Evolutionary conservation across 37 sponge, comb jelly and placozoan genomes (phyloP).

Genomic region (Beroe ovata): DNA sequence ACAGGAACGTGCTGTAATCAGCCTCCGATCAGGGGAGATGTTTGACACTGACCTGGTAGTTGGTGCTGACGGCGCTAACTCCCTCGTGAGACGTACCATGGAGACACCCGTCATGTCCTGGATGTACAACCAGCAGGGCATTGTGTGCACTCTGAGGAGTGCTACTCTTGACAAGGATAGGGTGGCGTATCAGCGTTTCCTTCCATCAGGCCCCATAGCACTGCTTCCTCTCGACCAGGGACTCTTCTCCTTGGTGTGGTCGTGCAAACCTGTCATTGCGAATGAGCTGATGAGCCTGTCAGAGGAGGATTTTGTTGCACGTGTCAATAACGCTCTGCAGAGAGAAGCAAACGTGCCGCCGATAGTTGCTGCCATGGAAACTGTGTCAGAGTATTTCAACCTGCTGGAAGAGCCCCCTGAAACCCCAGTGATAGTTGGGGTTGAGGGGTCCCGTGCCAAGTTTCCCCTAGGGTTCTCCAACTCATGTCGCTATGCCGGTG

Average conservation of each 20-base stretch:
- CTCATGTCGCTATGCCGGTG: conserved; percentile 70
- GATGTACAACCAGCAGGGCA: conserved; percentile 77
- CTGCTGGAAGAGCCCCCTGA: conserved; percentile 63
- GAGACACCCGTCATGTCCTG: conserved; percentile 69
- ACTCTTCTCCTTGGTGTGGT: conserved; percentile 78
- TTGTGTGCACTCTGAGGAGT: conserved; percentile 74
- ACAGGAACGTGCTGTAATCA: conserved; percentile 4
- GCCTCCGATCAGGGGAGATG: conserved; percentile 57
- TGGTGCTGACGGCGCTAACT: conserved; percentile 81
- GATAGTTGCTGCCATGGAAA: conserved; percentile 52
- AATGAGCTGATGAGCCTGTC: conserved; percentile 70
- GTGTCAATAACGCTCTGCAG: conserved; percentile 75
- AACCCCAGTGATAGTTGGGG: conserved; percentile 63
- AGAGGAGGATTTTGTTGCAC: conserved; percentile 70
- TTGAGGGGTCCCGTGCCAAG: conserved; percentile 63
- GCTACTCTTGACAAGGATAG: conserved; percentile 39
- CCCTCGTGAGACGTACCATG: conserved; percentile 70
- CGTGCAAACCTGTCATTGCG: conserved; percentile 74
- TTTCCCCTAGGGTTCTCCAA: conserved; percentile 74
- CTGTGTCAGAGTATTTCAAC: background rate
- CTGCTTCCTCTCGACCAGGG: conserved; percentile 72
- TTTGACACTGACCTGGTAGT: conserved; percentile 69
- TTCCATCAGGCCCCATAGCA: conserved; percentile 85
- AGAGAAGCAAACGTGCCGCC: background rate
- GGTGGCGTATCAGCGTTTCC: conserved; percentile 81